These are phyloP conservation scores for Orchesella flavescens DNA, from an alignment of 2,888 invertebrate species.

Conservation along the genomic window DNA sequence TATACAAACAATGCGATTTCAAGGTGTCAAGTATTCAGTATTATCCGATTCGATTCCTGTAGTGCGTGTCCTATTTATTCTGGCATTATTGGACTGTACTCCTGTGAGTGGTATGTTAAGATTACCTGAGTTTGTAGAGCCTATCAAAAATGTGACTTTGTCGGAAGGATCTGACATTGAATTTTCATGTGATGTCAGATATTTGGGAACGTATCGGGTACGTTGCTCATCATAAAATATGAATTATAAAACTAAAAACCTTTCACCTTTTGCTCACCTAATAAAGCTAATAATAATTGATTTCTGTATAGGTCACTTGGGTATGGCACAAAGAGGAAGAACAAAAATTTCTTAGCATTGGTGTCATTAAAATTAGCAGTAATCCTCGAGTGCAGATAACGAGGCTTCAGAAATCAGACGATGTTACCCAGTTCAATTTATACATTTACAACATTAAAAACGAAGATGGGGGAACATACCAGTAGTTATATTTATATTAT, in stretches of 20 bases:
- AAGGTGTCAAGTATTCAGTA: too few species aligned
- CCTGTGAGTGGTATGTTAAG: neutral
- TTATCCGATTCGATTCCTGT: too few species aligned
- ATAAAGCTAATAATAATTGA: too few species aligned
- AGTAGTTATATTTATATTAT: neutral
- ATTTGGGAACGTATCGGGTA: constrained; percentile 67
- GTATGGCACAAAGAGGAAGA: constrained; percentile 58
- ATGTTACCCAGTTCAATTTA: constrained; percentile 67
- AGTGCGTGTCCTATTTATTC: too few species aligned
- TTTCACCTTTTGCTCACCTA: too few species aligned
- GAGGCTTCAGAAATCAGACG: constrained; percentile 66
- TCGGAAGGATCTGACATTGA: constrained; percentile 66
- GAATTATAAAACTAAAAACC: too few species aligned
- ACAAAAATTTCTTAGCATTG: constrained; percentile 64
- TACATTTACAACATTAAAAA: constrained; percentile 66
- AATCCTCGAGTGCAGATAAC: constrained; percentile 66
- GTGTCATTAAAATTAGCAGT: constrained; percentile 65
- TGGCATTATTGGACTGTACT: too few species aligned
- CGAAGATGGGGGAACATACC: constrained; percentile 64
- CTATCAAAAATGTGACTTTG: constrained; percentile 67
- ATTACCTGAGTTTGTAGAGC: constrained; percentile 65
- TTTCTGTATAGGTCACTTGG: constrained; percentile 71
- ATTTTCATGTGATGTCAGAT: constrained; percentile 65
- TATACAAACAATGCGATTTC: too few species aligned
- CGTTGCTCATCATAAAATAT: neutral